Base-by-base conservation (phyloP, 2,888 invertebrate genomes). In the Andrena bicolor region DNA sequence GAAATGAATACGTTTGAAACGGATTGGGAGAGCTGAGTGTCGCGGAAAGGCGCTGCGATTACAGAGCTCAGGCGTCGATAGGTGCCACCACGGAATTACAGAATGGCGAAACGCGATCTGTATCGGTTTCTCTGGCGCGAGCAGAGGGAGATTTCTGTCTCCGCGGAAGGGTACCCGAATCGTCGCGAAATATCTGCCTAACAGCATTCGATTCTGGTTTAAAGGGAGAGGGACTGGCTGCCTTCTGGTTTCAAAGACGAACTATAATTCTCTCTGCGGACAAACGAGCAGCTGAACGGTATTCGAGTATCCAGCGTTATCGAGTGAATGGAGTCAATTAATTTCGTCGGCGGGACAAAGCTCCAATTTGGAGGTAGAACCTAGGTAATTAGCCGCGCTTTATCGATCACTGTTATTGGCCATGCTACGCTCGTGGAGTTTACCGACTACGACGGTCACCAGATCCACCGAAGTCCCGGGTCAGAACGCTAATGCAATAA, bases 401-500 rank as follows among this genome's bases (percentile, higher is more conserved):
- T 92, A 91, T 91, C 90, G 91, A 92, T 91, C 91, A 91, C 90
- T 87, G 89, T 88, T 90, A 91, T 91, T 91, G 82, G 80, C 76
- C 80, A 49, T 68, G 68, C 56, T 16, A 32, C 48, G 68, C 58
- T 69, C 72, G 20, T 28, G 56, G 71, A 72, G 60, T 80, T 80
- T 76, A 49, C 51, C 75, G 64, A 26, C 74, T 66, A 61, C 68
- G 73, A 61, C 65, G 56, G 23, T 79, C 65, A 80, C 73, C 63
- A 23, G 80, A 83, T 80, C 80, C 75, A 66, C 76, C 80, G 66
- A 86, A 76, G 80, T 80, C 78, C 76, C 78, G 70, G 85, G 74
- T 80, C 83, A 74, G 80, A 75, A 83, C 73, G 74, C 71, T 86
- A 86, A 85, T 85, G 85, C 86, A 85, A 85, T 86, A 86, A 86